These are phyloP conservation scores for Rhopalosiphum padi DNA, from an alignment of 1,140 invertebrate species.

Conservation along the genomic window DNA sequence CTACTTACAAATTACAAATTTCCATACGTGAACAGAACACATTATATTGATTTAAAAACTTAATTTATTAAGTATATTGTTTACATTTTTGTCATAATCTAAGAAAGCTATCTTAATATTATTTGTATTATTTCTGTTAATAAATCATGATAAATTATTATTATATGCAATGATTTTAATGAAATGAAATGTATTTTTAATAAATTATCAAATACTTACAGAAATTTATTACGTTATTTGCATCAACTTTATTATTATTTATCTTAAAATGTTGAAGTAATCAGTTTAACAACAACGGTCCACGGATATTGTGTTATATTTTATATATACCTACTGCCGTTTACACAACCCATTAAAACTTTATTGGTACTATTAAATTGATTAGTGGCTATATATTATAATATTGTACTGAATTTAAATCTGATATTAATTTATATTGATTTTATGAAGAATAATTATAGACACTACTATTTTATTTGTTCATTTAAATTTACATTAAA, in stretches of 20 bases:
- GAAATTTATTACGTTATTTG: neutral
- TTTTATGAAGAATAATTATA: neutral
- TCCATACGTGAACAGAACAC: neutral
- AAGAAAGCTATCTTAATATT: neutral
- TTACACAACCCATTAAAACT: neutral
- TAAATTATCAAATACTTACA: neutral
- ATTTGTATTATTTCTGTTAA: no score
- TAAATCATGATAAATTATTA: neutral
- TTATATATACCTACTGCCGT: neutral
- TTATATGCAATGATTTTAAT: neutral
- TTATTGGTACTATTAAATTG: neutral
- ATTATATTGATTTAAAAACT: neutral
- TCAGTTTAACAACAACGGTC: neutral
- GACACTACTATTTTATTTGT: neutral
- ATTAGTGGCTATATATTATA: neutral
- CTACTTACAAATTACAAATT: neutral
- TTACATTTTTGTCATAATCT: neutral
- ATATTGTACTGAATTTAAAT: neutral
- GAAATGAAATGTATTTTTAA: neutral
- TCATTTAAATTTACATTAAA: neutral
- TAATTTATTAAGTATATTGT: neutral
- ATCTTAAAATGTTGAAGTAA: neutral
- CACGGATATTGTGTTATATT: neutral
- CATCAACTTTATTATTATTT: neutral
- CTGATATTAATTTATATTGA: neutral